Evolutionary conservation across 2,888 invertebrate genomes (phyloP).

Genomic region (Escarpia spicata): DNA sequence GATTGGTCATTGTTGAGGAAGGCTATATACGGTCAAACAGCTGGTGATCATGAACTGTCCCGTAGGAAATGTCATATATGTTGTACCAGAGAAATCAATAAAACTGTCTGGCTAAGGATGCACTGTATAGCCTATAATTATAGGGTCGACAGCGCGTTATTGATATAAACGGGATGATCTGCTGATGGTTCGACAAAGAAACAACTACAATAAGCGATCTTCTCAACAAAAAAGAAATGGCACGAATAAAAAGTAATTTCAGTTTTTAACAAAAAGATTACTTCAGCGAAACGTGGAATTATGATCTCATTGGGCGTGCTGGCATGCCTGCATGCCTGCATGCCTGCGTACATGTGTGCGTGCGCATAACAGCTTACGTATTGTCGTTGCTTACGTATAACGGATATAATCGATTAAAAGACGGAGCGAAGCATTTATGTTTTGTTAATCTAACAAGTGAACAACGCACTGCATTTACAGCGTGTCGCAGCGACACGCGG

Average conservation of each 20-base stretch:
- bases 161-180: too few relatives aligned
- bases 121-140: not conserved
- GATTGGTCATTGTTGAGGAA: not conserved
- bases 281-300: not conserved
- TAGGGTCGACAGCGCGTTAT: too few relatives aligned
- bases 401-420: not conserved
- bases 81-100: not conserved
- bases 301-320: not conserved
- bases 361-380: not conserved
- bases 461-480: not conserved
- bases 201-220: too few relatives aligned
- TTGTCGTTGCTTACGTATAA: not conserved
- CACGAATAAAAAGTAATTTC: too few relatives aligned
- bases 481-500: not conserved
- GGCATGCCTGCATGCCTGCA: not conserved
- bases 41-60: not conserved
- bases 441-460: not conserved
- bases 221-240: too few relatives aligned
- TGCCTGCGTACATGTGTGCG: not conserved
- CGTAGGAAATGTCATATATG: not conserved
- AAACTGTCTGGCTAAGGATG: not conserved
- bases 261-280: not conserved
- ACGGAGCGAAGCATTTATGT: not conserved
- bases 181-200: not conserved
- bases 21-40: not conserved